These are phyloP conservation scores for Gallinago paraguaiae DNA, from an alignment of 2,113 vertebrate genomes.

Conservation along the genomic window DNA sequence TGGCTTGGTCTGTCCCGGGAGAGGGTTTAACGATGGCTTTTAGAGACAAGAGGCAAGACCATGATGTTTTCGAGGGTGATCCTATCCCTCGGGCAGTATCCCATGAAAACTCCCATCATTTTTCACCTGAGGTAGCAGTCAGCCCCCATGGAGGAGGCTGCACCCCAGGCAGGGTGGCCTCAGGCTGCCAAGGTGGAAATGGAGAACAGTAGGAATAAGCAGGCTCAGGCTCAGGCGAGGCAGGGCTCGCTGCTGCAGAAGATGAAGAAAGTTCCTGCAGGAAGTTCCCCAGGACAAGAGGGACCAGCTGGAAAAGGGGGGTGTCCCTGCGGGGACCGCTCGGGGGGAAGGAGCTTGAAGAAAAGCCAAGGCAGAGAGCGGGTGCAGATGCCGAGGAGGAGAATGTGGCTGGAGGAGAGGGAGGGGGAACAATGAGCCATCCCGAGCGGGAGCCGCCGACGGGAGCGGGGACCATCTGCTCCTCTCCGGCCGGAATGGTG, in stretches of 20 bases:
- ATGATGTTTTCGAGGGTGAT: background rate
- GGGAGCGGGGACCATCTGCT: conserved; percentile 33
- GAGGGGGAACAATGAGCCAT: conserved; percentile 48
- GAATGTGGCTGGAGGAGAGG: background rate
- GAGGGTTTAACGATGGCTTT: background rate
- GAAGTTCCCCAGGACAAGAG: conserved; percentile 12
- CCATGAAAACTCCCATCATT: background rate
- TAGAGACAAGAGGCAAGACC: background rate
- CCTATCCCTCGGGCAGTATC: background rate
- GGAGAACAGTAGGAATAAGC: background rate
- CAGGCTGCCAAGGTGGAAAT: background rate
- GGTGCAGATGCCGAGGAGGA: conserved; percentile 8
- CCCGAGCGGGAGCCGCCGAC: background rate
- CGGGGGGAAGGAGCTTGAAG: background rate
- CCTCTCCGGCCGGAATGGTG: background rate
- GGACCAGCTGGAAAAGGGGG: conserved; percentile 48
- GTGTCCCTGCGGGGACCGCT: background rate
- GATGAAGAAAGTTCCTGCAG: background rate
- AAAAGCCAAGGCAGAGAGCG: background rate
- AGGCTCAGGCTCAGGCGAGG: background rate
- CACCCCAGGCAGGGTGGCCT: accelerated
- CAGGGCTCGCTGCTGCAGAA: background rate
- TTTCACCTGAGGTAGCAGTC: background rate
- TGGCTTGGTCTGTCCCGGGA: background rate
- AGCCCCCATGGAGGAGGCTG: accelerated